Percentiles rank a stretch among this genome's conserved stretches.
phyloP scores from a whole-genome alignment of 2,888 invertebrate genomes.

The Cryptocephalus moraei region DNA sequence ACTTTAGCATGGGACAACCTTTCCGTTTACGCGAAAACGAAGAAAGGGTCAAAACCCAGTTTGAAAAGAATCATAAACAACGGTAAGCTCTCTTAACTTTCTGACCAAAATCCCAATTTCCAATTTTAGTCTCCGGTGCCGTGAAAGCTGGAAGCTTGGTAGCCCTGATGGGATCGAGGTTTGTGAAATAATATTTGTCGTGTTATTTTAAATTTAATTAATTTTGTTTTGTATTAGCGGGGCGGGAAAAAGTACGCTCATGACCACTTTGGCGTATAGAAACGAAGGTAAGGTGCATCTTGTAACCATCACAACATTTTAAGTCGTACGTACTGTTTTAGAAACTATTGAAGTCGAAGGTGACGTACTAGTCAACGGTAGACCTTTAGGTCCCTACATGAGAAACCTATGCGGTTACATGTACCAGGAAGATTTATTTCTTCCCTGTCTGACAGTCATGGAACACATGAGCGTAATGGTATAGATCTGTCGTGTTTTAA shows the following conservation, averaged over 20 bases:
- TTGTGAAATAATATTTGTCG: slow-evolving; percentile 9
- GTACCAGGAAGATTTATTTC: slow-evolving; percentile 86
- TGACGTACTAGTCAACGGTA: slow-evolving; percentile 70
- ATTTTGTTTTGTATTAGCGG: slow-evolving; percentile 51
- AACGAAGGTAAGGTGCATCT: slow-evolving; percentile 50
- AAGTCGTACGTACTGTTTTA: neutral
- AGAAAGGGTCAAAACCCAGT: slow-evolving; percentile 30
- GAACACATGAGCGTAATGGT: slow-evolving; percentile 88
- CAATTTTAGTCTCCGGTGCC: slow-evolving; percentile 60
- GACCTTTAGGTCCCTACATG: slow-evolving; percentile 63
- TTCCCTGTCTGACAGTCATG: slow-evolving; percentile 71
- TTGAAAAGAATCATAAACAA: slow-evolving; percentile 69
- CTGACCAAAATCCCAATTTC: slow-evolving; percentile 2
- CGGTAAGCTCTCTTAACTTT: slow-evolving; percentile 39
- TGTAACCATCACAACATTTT: too few relatives aligned
- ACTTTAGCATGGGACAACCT: slow-evolving; percentile 74
- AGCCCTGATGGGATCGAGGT: slow-evolving; percentile 80
- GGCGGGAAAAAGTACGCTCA: slow-evolving; percentile 81
- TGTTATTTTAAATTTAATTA: neutral
- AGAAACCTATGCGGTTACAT: slow-evolving; percentile 77
- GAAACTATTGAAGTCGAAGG: slow-evolving; percentile 60
- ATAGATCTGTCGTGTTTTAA: slow-evolving; percentile 13
- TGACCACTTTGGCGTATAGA: slow-evolving; percentile 73
- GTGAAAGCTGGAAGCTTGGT: slow-evolving; percentile 72
- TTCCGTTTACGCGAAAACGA: slow-evolving; percentile 54